Evolutionary conservation across 1,140 invertebrate genomes (phyloP), one percentile per base, ranked within the genome.

Genomic region (Pogonomyrmex barbatus): DNA sequence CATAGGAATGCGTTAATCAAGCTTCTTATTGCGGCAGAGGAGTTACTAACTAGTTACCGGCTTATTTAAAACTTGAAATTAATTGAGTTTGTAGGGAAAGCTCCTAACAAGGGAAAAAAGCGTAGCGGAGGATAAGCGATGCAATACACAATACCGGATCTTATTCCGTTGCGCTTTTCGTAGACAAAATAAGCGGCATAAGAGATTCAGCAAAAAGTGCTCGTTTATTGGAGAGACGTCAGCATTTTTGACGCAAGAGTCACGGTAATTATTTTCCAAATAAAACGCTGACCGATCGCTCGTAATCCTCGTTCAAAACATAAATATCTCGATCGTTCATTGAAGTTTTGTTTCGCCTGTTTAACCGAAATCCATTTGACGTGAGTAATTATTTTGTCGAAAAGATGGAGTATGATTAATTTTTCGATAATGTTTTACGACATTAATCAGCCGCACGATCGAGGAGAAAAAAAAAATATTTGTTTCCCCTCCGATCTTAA

Each of bases 1-100:
- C 79, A 83, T 60, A 68, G 68, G 79, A 83, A 83, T 83, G 79
- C 68, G 79, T 83, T 83, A 83, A 82, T 82, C 73, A 85, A 85
- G 82, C 73, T 85, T 85, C 71, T 85, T 78, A 78, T 77, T 85
- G 82, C 70, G 75, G 75, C 63, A 65, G 82, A 56, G 50, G 82
- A 85, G 71, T 85, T 85, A 78, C 70, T 85, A 85, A 85, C 73
- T 85, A 76, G 82, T 85, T 85, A 42, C 60, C 73, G 73, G 82
- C 82, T 85, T 78, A 78, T 78, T 85, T 85, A 76, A 78, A 85
- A 85, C 71, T 85, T 85, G 63, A 77, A 78, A 77, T 77, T 77
- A 85, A 78, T 85, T 78, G 60, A 85, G 70, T 85, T 85, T 76
- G 73, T 47, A 65, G 45, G 24, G 75, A 58, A 24, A 86, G 73